phyloP scores from a whole-genome alignment of 2,113 vertebrate genomes.

The Toxostoma redivivum region DNA sequence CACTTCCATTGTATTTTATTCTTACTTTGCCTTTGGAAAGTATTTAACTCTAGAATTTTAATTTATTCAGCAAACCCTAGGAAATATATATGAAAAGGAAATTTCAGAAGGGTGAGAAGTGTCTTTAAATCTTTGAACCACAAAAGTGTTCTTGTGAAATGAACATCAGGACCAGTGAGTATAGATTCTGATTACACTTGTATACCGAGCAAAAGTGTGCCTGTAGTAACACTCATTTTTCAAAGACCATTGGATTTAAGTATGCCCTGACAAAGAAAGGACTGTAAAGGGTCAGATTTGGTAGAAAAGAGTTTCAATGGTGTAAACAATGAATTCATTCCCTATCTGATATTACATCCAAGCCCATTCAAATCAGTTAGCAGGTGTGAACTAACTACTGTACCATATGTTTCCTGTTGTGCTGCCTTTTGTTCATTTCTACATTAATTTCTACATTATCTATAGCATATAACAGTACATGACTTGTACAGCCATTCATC shows the following conservation, averaged over 20 bases:
- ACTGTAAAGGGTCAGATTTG: not conserved
- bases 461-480: not conserved
- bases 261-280: not conserved
- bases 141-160: not conserved
- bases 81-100: not conserved
- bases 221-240: not conserved
- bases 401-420: constrained; percentile 35
- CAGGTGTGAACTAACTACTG: constrained; percentile 31
- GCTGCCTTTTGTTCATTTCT: not conserved
- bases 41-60: not conserved
- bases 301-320: not conserved
- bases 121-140: not conserved
- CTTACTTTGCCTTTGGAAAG: not conserved
- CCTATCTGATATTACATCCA: not conserved
- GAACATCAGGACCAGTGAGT: not conserved
- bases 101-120: not conserved
- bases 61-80: not conserved
- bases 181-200: not conserved
- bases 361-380: constrained; percentile 21
- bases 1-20: not conserved
- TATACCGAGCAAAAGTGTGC: not conserved
- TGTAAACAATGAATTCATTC: constrained; percentile 5
- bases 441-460: not conserved
- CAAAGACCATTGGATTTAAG: not conserved
- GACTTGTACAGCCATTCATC: not conserved